Evolutionary conservation across 2,888 invertebrate species (phyloP), one percentile per base, ranked within the genome.

Genomic region (Drosophila prolongata): DNA sequence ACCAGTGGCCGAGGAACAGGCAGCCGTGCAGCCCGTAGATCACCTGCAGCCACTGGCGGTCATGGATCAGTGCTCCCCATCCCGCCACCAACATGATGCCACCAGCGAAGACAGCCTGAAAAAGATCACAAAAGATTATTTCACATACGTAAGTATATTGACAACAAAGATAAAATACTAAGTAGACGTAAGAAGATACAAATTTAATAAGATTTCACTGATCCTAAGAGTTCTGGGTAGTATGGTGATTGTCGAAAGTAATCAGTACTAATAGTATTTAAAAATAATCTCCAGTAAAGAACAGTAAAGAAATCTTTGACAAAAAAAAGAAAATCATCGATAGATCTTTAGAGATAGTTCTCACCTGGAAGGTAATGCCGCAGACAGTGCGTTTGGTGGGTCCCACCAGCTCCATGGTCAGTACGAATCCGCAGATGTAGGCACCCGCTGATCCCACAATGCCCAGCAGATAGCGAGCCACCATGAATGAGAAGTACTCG

Each of bases 361-460:
- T 57, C 13, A 90, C 90, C 83, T 90, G 90, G 46, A 91, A 97
- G 55, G 96, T 94, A 19, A 97, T 94, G 8, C 97, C 97, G 87
- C 97, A 97, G 0, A 94, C 93, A 0, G 97, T 97, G 66, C 97
- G 93, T 87, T 95, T 96, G 72, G 94, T 95, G 1, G 97, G 92
- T 2, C 97, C 97, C 0, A 97, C 96, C 58, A 97, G 90, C 90
- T 97, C 97, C 97, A 97, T 97, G n/a, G 93, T 93, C n/a, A 94
- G 78, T 14, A 94, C 94, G 80, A 94, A 94, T 43, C 93, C 94
- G 27, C 93, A 93, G 27, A 92, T 92, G 19, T 92, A 92, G 4
- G 92, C 90, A 6, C 97, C 97, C 1, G 97, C 97, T 0, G 97
- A 96, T 38, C 97, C 97, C 81, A 97, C 96, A 65, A 97, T 95